Conservation (phyloP, 2,797 vertebrate genomes). For the Lithobates pipiens region DNA sequence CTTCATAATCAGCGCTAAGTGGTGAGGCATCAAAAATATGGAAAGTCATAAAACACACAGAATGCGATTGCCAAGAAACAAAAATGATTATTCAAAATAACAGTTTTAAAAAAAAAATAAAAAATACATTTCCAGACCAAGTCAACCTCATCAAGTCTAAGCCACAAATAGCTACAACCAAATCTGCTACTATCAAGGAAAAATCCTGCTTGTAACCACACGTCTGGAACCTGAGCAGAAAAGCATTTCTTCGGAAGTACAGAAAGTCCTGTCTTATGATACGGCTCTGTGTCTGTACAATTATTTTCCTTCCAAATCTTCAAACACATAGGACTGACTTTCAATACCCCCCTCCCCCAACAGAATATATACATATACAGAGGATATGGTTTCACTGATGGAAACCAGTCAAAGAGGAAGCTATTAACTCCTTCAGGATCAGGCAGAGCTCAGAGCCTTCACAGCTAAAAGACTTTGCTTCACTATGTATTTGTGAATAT, state of each 20-base stretch:
- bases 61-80: not conserved
- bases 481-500: too few species aligned
- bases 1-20: not conserved
- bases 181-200: constrained; percentile 3
- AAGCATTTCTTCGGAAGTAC: not conserved
- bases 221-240: constrained; percentile 22
- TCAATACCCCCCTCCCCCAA: too few species aligned
- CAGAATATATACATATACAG: not conserved
- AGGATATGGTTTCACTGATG: not conserved
- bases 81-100: constrained; percentile 1
- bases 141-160: constrained; percentile 11
- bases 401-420: not conserved
- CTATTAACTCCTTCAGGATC: not conserved
- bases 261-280: not conserved
- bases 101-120: not conserved
- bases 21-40: not conserved
- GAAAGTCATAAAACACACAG: not conserved
- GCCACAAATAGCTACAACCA: constrained; percentile 1
- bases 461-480: too few species aligned
- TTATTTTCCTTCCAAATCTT: not conserved
- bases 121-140: not conserved
- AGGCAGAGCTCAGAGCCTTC: too few species aligned
- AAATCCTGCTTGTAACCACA: constrained; percentile 14
- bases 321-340: not conserved
- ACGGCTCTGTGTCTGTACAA: not conserved